Conservation (phyloP, 2,113 vertebrate genomes). For the Solea solea region DNA sequence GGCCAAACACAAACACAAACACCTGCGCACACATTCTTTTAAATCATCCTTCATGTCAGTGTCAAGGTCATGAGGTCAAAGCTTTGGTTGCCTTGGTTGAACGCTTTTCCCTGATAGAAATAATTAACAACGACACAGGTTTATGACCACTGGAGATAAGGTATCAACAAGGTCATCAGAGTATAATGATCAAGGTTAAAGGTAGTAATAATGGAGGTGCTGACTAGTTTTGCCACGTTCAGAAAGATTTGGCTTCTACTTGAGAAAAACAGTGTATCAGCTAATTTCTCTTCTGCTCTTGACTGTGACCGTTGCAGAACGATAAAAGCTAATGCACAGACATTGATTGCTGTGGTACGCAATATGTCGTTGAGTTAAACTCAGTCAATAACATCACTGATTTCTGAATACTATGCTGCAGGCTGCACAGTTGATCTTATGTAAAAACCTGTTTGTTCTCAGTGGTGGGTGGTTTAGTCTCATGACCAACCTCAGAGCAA, state of each 20-base stretch:
- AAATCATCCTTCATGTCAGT: constrained; percentile 4
- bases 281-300: too few species aligned
- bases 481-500: constrained; percentile 50
- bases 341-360: not conserved
- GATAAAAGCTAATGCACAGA: too few species aligned
- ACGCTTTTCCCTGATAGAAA: not conserved
- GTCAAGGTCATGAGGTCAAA: constrained; percentile 27
- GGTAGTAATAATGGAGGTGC: not conserved
- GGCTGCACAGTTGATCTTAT: constrained; percentile 17
- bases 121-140: not conserved
- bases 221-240: too few species aligned
- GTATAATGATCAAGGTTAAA: not conserved
- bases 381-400: constrained; percentile 13
- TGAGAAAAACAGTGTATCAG: too few species aligned
- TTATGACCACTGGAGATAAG: not conserved
- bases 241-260: too few species aligned
- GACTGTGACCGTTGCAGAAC: too few species aligned
- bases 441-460: constrained; percentile 34
- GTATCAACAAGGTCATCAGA: not conserved
- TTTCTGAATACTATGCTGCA: constrained; percentile 1
- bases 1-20: too few species aligned
- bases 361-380: not conserved
- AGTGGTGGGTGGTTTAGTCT: constrained; percentile 51
- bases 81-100: constrained; percentile 5
- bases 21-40: not conserved